Evolutionary conservation across 1,140 invertebrate species (phyloP), one percentile per base, ranked within the genome.

Genomic region (Camponotus floridanus): DNA sequence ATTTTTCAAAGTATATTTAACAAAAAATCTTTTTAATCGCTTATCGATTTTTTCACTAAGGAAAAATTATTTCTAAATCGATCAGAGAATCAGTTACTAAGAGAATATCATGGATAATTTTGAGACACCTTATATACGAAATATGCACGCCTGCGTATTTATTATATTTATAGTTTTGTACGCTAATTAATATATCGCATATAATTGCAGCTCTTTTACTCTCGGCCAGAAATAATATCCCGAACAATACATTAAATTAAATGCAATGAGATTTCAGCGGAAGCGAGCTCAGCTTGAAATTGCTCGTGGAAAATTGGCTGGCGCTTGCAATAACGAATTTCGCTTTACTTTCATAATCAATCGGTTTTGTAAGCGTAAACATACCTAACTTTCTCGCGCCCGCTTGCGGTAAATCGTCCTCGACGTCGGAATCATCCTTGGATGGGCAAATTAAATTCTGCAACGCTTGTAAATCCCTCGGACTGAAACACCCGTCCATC

Each of bases 331-430:
- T 18, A 36, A 70, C 33, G 13, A 62, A 81, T 71, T 73, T 71
- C 13, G 0, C 39, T 33, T 2, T 21, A 61, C 45, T 18, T 71
- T 33, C 51, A 81, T 81, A 73, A 81, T 59, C 42, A 45, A 81
- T 74, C 55, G 73, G 55, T 62, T 51, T 18, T 42, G 55, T 61
- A 36, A 83, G 31, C 68, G 33, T 76, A 73, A 42, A 89, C 68
- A 91, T 70, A 95, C 94, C 94, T 61, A 94, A 88, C 91, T 94
- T 95, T 61, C 86, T 87, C 31, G 87, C 89, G 26, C 90, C 93
- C 71, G 87, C 91, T 86, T 92, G 94, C 48, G 93, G 91, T 76
- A 94, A 78, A 85, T 95, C 95, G 48, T 95, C 92, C 7, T 95
- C 95, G 18, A 90, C 91, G 55, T 94, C 94, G 0, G 92, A 92